phyloP scores from a whole-genome alignment of 2,888 invertebrate species.

The Capitulum mitella region DNA sequence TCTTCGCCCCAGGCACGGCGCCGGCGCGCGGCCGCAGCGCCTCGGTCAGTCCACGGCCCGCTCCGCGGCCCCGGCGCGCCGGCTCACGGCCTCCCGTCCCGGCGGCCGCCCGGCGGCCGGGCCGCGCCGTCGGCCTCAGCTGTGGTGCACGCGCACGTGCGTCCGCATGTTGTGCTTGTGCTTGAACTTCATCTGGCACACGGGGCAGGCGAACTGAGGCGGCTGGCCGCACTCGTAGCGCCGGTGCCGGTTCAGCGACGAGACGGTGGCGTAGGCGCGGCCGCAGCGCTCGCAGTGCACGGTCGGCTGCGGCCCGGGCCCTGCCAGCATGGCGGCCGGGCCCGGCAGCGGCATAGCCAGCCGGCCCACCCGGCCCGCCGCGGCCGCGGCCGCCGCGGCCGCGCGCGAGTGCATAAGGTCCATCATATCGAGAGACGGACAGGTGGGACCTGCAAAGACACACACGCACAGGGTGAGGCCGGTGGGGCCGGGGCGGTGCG shows the following conservation, averaged over 20 bases:
- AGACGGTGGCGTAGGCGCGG: constrained; percentile 76
- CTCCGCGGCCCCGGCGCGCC: not conserved
- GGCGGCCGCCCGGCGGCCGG: not conserved
- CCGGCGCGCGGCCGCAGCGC: too few species aligned
- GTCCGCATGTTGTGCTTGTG: constrained; percentile 51
- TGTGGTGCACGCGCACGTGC: constrained; percentile 48
- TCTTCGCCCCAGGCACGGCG: not conserved
- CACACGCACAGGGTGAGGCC: not conserved
- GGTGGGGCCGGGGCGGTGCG: not conserved
- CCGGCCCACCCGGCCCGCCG: not conserved
- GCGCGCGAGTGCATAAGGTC: not conserved
- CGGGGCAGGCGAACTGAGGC: constrained; percentile 59
- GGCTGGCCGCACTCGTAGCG: constrained; percentile 71
- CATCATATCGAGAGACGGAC: not conserved
- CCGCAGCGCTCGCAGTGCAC: constrained; percentile 58
- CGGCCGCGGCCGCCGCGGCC: not conserved
- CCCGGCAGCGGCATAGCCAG: not conserved
- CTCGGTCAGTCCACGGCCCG: not conserved
- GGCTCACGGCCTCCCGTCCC: too few species aligned
- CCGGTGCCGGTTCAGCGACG: constrained; percentile 72
- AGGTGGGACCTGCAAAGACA: constrained; percentile 8
- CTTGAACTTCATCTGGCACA: constrained; percentile 56
- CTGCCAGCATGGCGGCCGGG: not conserved
- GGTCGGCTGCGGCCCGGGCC: not conserved
- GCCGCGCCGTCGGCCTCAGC: constrained; percentile 36